Percentiles rank a stretch among this genome's conserved stretches.
Conservation (phyloP, 2,797 vertebrate genomes). For the Hyperoplus lanceolatus region DNA sequence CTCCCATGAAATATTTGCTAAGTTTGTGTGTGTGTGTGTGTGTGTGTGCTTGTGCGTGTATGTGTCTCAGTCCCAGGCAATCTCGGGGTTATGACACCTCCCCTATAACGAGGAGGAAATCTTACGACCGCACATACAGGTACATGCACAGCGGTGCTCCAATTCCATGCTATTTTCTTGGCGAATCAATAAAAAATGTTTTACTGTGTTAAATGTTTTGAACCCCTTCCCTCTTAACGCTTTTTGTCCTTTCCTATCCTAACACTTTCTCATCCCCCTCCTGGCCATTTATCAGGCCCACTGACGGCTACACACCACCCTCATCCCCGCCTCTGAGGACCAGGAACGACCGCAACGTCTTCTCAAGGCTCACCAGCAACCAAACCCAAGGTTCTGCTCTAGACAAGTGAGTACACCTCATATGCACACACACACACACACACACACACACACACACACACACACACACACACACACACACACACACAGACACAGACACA, state of each 20-base stretch:
- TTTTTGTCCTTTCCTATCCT: background rate
- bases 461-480: background rate
- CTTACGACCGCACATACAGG: constrained; percentile 94
- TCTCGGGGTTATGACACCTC: constrained; percentile 93
- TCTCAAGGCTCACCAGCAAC: constrained; percentile 96
- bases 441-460: background rate
- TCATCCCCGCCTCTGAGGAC: constrained; percentile 95
- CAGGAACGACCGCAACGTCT: constrained; percentile 97
- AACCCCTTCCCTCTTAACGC: background rate
- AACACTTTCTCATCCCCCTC: background rate
- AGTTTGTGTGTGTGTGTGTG: constrained; percentile 49
- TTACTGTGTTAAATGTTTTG: constrained; percentile 2
- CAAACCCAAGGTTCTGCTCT: constrained; percentile 95
- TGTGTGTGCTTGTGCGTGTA: constrained; percentile 35
- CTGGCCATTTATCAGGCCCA: constrained; percentile 78
- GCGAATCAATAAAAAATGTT: background rate
- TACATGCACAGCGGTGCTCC: constrained; percentile 65
- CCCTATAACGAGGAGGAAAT: constrained; percentile 93
- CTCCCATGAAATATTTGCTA: constrained; percentile 34
- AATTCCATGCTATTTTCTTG: background rate
- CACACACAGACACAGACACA: background rate
- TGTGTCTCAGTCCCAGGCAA: constrained; percentile 91
- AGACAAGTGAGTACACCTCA: constrained; percentile 92
- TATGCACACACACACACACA: background rate
- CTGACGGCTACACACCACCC: constrained; percentile 94